Evolutionary conservation across 2,113 vertebrate genomes (phyloP).

Genomic region (Romanogobio albipinnatus): DNA sequence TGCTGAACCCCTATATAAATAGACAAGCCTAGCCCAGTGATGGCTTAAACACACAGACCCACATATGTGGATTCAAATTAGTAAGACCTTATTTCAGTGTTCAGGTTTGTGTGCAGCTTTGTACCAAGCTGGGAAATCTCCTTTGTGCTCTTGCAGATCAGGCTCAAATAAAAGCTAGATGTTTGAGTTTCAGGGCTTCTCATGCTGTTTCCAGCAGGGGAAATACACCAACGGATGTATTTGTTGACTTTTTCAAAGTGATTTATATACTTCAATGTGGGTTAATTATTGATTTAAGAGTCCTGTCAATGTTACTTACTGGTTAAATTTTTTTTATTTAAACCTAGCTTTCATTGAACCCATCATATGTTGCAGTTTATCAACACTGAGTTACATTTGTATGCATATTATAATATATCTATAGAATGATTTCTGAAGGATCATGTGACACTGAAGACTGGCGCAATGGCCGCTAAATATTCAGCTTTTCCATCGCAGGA

Average conservation of each 20-base stretch:
- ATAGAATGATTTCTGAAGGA: background rate
- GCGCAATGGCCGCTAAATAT: background rate
- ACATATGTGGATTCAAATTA: background rate
- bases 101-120: background rate
- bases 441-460: background rate
- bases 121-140: background rate
- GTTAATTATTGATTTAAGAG: background rate
- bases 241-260: background rate
- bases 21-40: background rate
- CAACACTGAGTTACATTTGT: background rate
- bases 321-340: too few relatives aligned
- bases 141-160: background rate
- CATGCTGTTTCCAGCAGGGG: background rate
- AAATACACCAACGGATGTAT: background rate
- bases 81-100: background rate
- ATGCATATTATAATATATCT: background rate
- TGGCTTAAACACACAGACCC: constrained; percentile 1
- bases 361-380: background rate
- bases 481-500: background rate
- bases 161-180: background rate
- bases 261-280: background rate
- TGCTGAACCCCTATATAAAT: constrained; percentile 35
- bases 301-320: constrained; percentile 4
- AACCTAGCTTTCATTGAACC: constrained; percentile 4
- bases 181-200: background rate